A percentile compares a stretch with the other conserved stretches of the same genome.
These are phyloP conservation scores for Diabrotica balteata DNA, from an alignment of 2,888 invertebrate genomes.

Conservation along the genomic window DNA sequence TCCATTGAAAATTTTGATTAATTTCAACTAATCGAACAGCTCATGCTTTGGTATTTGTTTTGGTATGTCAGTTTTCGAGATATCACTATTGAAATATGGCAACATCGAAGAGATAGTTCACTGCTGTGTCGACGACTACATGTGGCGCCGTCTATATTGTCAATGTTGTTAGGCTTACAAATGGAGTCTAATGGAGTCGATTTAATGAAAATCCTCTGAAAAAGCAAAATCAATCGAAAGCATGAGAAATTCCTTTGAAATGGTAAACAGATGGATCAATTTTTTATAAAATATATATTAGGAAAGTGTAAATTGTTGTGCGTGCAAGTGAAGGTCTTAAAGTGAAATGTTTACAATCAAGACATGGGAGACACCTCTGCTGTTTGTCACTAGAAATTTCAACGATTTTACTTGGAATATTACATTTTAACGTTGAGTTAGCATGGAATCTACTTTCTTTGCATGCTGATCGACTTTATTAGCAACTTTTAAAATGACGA, in stretches of 20 bases:
- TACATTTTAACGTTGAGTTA: constrained; percentile 34
- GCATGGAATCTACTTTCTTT: constrained; percentile 37
- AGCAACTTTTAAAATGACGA: constrained; percentile 24
- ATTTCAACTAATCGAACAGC: not conserved
- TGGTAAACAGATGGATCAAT: constrained; percentile 57
- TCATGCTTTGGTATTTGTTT: not conserved
- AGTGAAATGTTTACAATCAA: constrained; percentile 63
- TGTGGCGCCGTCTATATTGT: constrained; percentile 82
- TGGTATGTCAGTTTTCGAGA: too few relatives aligned
- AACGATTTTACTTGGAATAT: constrained; percentile 47
- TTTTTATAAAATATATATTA: constrained; percentile 49
- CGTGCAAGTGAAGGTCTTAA: constrained; percentile 54
- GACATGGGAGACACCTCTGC: constrained; percentile 63
- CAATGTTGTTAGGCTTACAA: constrained; percentile 75
- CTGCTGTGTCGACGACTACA: constrained; percentile 64
- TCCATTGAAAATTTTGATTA: not conserved
- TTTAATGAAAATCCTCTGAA: constrained; percentile 70
- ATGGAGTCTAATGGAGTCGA: constrained; percentile 71
- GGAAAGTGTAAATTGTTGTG: constrained; percentile 51
- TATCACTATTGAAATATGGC: not conserved
- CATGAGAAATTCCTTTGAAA: constrained; percentile 61
- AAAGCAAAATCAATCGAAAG: constrained; percentile 64
- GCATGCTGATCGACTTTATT: constrained; percentile 34
- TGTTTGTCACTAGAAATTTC: constrained; percentile 56
- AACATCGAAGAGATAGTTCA: constrained; percentile 20